A percentile compares a stretch with the other conserved stretches of the same genome.
Evolutionary conservation across 2,797 vertebrate species (phyloP).

Genomic region (Cynodonichthys magdalenae): DNA sequence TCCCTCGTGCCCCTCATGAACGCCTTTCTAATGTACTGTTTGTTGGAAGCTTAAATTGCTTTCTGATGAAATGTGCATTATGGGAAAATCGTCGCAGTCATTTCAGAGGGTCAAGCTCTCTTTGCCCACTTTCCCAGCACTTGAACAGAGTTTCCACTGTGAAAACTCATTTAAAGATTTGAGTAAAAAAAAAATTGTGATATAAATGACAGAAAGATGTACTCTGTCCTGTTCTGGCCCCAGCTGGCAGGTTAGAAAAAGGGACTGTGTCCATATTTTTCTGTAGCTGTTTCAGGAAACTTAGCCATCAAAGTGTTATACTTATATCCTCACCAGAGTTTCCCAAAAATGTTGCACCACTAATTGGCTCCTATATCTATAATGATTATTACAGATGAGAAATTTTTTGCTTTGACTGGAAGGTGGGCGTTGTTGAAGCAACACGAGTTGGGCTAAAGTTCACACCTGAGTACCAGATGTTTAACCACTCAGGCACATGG

Average conservation of each 20-base stretch:
- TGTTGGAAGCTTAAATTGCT: constrained; percentile 35
- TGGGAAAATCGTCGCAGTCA: constrained; percentile 13
- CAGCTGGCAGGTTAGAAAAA: constrained; percentile 30
- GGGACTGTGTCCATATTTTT: constrained; percentile 23
- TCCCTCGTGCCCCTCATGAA: constrained; percentile 18
- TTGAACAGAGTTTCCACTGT: constrained; percentile 23
- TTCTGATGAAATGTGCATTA: constrained; percentile 31
- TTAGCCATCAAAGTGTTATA: constrained; percentile 40
- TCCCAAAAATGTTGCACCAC: constrained; percentile 33
- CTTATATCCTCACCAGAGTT: constrained; percentile 5
- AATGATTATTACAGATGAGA: constrained; percentile 43
- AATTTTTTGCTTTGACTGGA: constrained; percentile 13
- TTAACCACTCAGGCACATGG: neutral
- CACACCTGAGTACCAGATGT: constrained; percentile 57
- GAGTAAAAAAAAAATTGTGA: constrained; percentile 9
- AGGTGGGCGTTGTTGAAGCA: constrained; percentile 23
- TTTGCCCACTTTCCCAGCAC: constrained; percentile 1
- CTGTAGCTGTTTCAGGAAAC: constrained; percentile 2
- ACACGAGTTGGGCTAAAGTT: constrained; percentile 28
- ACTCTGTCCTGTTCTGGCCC: constrained; percentile 27
- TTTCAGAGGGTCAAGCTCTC: constrained; percentile 6
- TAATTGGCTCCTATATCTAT: constrained; percentile 51
- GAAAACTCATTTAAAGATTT: constrained; percentile 9
- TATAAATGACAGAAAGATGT: constrained; percentile 37
- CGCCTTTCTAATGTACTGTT: constrained; percentile 32